Conservation (phyloP, 2,888 invertebrate genomes). For the Quadriops clusia region DNA sequence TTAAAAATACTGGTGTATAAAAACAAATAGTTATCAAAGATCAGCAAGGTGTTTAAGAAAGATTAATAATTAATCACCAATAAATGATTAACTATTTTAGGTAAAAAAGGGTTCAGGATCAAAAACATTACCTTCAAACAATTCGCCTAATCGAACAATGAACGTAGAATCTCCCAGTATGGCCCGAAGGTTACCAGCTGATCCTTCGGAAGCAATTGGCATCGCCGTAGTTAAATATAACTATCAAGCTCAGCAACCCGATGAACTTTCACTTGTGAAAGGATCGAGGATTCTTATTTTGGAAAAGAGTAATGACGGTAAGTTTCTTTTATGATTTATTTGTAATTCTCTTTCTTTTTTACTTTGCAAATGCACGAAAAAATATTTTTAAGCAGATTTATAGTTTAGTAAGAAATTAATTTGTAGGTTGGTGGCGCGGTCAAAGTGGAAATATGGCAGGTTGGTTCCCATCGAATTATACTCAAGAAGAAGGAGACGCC, state of each 20-base stretch:
- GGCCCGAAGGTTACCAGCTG: slow-evolving; percentile 62
- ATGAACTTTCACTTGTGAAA: slow-evolving; percentile 89
- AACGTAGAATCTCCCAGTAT: slow-evolving; percentile 64
- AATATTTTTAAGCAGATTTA: neutral
- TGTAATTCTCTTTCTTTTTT: too few relatives aligned
- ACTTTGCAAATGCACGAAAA: too few relatives aligned
- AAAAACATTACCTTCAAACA: slow-evolving; percentile 75
- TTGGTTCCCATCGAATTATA: slow-evolving; percentile 99
- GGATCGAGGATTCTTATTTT: slow-evolving; percentile 89
- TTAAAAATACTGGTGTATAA: too few relatives aligned
- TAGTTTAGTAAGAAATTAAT: slow-evolving; percentile 1
- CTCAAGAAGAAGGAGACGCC: slow-evolving; percentile 78
- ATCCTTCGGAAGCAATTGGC: slow-evolving; percentile 77
- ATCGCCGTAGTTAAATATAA: slow-evolving; percentile 92
- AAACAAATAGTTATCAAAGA: too few relatives aligned
- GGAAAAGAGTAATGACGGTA: slow-evolving; percentile 92
- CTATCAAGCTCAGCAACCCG: slow-evolving; percentile 89
- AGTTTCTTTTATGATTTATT: slow-evolving; percentile 9
- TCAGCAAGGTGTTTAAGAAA: too few relatives aligned
- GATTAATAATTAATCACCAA: too few relatives aligned
- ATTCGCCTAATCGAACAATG: slow-evolving; percentile 71
- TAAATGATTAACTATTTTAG: too few relatives aligned
- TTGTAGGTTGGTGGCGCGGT: slow-evolving; percentile 86
- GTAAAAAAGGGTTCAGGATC: slow-evolving; percentile 56
- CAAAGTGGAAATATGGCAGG: slow-evolving; percentile 59